Conservation (phyloP, 2,888 invertebrate genomes). For the Idaea straminata region DNA sequence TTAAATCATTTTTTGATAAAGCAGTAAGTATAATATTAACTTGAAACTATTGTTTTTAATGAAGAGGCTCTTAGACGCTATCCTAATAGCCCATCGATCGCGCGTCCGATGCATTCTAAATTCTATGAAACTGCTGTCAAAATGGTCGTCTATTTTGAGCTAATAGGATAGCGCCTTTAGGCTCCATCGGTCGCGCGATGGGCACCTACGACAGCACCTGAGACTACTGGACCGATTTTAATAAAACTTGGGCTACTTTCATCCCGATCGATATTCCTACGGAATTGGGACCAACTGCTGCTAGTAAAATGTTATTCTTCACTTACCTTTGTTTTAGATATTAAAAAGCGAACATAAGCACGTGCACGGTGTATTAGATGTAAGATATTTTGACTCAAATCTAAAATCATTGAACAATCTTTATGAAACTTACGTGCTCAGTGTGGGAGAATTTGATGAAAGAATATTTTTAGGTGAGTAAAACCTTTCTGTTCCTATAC, state of each 20-base stretch:
- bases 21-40: conserved; percentile 63
- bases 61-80: too few relatives aligned
- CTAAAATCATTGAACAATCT: conserved; percentile 90
- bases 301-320: background rate
- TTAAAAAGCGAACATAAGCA: conserved; percentile 85
- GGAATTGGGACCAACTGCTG: background rate
- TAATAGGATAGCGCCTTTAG: too few relatives aligned
- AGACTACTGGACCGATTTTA: too few relatives aligned
- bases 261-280: background rate
- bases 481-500: conserved; percentile 9
- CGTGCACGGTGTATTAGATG: conserved; percentile 88
- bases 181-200: too few relatives aligned
- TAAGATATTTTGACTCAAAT: conserved; percentile 90
- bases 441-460: conserved; percentile 97
- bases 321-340: conserved; percentile 67
- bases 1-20: conserved; percentile 87
- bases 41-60: too few relatives aligned
- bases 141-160: too few relatives aligned
- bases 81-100: too few relatives aligned
- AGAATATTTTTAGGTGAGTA: conserved; percentile 92
- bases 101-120: too few relatives aligned
- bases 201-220: too few relatives aligned
- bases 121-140: too few relatives aligned
- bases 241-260: too few relatives aligned
- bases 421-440: conserved; percentile 95